A percentile compares a stretch with the other conserved stretches of the same genome.
Evolutionary conservation across 2,888 invertebrate species (phyloP).

Genomic region (Sphaerophoria rueppellii): DNA sequence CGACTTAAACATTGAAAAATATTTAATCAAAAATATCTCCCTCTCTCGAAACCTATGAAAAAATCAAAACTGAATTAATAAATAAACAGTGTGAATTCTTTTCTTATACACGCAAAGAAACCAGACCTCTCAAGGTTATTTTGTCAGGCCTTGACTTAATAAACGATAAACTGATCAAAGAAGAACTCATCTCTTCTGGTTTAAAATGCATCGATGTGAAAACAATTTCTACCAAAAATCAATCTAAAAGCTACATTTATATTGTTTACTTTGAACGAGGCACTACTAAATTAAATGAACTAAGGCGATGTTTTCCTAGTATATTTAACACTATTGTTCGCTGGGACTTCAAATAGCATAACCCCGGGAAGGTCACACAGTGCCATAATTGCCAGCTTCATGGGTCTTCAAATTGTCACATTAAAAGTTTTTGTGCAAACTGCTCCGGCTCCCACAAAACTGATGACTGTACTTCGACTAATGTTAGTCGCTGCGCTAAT

Average conservation of each 20-base stretch:
- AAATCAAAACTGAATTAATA: constrained; percentile 11
- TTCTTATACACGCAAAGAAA: background rate
- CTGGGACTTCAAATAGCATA: constrained; percentile 22
- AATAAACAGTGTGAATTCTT: background rate
- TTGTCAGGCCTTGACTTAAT: background rate
- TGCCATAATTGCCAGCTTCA: constrained; percentile 22
- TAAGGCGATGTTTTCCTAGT: background rate
- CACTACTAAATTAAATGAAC: constrained; percentile 18
- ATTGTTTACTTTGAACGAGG: constrained; percentile 18
- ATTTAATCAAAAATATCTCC: constrained; percentile 24
- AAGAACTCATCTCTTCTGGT: constrained; percentile 1
- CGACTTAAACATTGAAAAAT: constrained; percentile 13
- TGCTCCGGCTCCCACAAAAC: constrained; percentile 24
- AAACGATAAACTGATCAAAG: background rate
- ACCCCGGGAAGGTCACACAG: background rate
- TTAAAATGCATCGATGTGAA: constrained; percentile 2
- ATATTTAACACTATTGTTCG: constrained; percentile 19
- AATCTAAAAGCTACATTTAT: constrained; percentile 5
- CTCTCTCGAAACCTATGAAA: constrained; percentile 5
- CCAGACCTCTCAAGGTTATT: background rate
- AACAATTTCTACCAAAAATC: constrained; percentile 2
- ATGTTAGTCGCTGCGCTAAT: constrained; percentile 10
- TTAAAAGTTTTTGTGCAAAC: constrained; percentile 7
- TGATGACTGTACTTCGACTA: background rate
- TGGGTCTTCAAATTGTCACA: constrained; percentile 14